Base-by-base conservation (phyloP, 2,797 vertebrate genomes). In the Hirundo rustica region DNA sequence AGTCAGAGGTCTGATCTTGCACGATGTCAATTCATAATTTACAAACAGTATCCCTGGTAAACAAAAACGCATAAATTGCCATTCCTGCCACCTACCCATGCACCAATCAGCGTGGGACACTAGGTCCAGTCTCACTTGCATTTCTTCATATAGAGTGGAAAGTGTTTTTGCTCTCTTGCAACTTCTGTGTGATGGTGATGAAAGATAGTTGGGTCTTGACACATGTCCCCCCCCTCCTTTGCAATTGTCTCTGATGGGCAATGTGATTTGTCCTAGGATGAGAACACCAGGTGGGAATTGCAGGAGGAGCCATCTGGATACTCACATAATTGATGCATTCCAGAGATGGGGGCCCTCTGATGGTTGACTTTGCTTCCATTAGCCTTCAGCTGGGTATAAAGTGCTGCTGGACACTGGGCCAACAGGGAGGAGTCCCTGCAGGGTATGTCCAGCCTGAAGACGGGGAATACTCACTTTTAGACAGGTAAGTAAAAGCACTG, bases 201-300 rank as follows among this genome's bases (percentile, higher is more conserved):
- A 44, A 48, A 34, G 17, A 44, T 3, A 26, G 23, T 5, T 13
- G 9, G 36, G 14, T 36, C 32, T 34, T 57, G 32, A 25, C 23
- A 48, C 34, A 19, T 0, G 1, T 50, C n/a, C 1, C 9, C 21
- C 12, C 4, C 2, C 23, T 40, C 11, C 15, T 50, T 40, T 68
- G 36, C 20, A 42, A 10, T 22, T 2, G 1, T 38, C 32, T 75
- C 36, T 60, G 15, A 19, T n/a, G 45, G 38, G n/a, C 22, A 44
- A 15, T 50, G 30, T 16, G 25, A 16, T 45, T 67, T 67, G 45
- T n/a, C 38, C 32, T 30, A 75, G 7, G 30, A 51, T 34, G n/a
- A 58, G 27, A 51, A 7, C 22, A 60, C 10, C 71, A n/a, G 15
- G 36, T 50, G 54, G 54, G 22, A 85, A 16, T 20, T 60, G 29